A percentile compares a stretch with the other conserved stretches of the same genome.
Conservation (phyloP, 1,140 invertebrate species). For the Drosophila kohkoa region DNA sequence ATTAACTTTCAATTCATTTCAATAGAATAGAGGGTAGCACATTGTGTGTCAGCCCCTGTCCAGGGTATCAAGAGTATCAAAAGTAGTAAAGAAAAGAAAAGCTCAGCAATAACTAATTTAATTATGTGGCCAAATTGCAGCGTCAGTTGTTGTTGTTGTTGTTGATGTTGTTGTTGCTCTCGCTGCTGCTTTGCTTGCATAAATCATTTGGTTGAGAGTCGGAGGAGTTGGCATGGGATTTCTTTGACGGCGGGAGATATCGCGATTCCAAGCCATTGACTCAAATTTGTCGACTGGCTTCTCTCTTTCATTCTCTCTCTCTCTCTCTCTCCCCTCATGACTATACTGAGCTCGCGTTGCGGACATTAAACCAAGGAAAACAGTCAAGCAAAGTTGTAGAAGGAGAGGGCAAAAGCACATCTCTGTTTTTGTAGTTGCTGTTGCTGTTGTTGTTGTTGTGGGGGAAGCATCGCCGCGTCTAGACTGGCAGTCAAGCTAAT, state of each 20-base stretch:
- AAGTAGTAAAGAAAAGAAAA: conserved; percentile 23
- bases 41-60: neutral
- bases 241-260: conserved; percentile 42
- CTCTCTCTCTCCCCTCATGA: neutral
- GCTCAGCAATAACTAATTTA: conserved; percentile 69
- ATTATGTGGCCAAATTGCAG: conserved; percentile 66
- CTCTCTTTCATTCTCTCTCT: too few relatives aligned
- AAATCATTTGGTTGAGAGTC: conserved; percentile 38
- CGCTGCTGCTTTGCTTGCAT: conserved; percentile 30
- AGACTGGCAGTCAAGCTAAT: conserved; percentile 56
- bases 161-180: conserved; percentile 14
- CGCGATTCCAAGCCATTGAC: conserved; percentile 53
- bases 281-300: conserved; percentile 54
- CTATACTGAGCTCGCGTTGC: conserved; percentile 32
- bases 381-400: neutral
- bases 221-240: conserved; percentile 11
- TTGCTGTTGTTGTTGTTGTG: neutral
- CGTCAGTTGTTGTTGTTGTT: conserved; percentile 35
- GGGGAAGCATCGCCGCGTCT: conserved; percentile 31
- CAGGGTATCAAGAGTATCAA: neutral
- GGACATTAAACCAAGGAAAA: conserved; percentile 33
- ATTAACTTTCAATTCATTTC: conserved; percentile 15
- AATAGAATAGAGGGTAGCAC: neutral
- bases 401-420: neutral
- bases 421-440: neutral